phyloP scores from a whole-genome alignment of 2,113 vertebrate species.

The Saiga tatarica region DNA sequence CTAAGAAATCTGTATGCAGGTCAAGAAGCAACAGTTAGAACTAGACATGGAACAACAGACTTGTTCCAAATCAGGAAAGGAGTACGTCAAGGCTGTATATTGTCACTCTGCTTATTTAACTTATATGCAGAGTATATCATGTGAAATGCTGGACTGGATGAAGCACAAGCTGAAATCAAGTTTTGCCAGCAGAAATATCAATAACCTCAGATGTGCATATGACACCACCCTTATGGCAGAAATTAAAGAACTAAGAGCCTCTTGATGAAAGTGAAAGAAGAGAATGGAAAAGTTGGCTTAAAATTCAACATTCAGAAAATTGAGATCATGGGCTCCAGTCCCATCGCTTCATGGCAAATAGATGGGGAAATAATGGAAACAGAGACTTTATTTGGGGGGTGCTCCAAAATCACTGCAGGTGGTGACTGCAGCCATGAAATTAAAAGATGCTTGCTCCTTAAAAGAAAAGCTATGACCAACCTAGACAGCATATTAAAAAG shows the following conservation, averaged over 20 bases:
- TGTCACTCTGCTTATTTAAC: not conserved
- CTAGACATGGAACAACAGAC: not conserved
- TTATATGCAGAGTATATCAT: not conserved
- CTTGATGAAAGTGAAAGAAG: not conserved
- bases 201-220: not conserved
- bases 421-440: not conserved
- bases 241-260: not conserved
- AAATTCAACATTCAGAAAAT: not conserved
- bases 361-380: not conserved
- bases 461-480: not conserved
- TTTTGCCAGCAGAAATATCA: not conserved
- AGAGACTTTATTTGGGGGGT: not conserved
- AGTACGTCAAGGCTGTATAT: not conserved
- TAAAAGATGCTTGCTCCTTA: not conserved
- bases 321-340: not conserved
- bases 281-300: not conserved
- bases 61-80: not conserved
- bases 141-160: fast-evolving
- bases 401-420: not conserved
- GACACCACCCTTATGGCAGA: not conserved
- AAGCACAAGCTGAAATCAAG: not conserved
- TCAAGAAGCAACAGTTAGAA: not conserved
- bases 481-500: not conserved
- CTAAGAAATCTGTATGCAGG: not conserved
- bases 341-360: not conserved